Percentiles rank a stretch among this genome's conserved stretches.
These are phyloP conservation scores for Carassius auratus DNA, from an alignment of 2,113 vertebrate genomes.

Conservation along the genomic window DNA sequence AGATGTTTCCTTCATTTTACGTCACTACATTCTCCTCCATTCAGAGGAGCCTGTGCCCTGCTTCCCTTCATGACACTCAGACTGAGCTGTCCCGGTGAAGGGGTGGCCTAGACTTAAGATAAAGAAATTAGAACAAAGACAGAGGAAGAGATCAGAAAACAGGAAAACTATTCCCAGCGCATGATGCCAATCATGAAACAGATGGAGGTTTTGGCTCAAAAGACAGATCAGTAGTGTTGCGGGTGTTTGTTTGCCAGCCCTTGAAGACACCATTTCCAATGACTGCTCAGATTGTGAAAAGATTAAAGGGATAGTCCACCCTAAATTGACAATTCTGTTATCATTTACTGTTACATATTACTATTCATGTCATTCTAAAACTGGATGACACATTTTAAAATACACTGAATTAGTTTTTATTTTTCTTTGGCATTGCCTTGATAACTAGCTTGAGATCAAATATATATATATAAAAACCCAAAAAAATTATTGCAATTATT, in stretches of 20 bases:
- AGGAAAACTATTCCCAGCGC: conserved; percentile 36
- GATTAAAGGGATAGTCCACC: conserved; percentile 33
- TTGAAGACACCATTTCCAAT: neutral
- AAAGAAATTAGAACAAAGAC: conserved; percentile 21
- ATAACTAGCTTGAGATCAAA: too few species aligned
- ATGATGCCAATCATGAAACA: conserved; percentile 39
- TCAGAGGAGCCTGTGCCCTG: neutral
- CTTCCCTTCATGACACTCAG: neutral
- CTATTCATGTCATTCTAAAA: neutral
- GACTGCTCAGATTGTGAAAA: conserved; percentile 28
- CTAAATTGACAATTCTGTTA: neutral
- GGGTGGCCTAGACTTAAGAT: conserved; percentile 21
- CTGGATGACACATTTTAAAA: too few species aligned
- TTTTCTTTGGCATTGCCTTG: too few species aligned
- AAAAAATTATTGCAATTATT: too few species aligned
- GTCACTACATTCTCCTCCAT: conserved; percentile 32
- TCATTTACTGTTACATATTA: neutral
- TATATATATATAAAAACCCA: too few species aligned
- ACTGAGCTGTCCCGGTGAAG: neutral
- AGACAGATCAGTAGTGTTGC: conserved; percentile 4
- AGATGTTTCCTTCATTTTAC: conserved; percentile 47
- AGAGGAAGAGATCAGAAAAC: conserved; percentile 12
- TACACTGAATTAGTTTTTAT: too few species aligned
- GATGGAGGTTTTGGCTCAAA: conserved; percentile 17
- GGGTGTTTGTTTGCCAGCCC: conserved; percentile 47